These are phyloP conservation scores for Oreochromis grahami DNA, from an alignment of 2,797 vertebrate species.

Conservation along the genomic window DNA sequence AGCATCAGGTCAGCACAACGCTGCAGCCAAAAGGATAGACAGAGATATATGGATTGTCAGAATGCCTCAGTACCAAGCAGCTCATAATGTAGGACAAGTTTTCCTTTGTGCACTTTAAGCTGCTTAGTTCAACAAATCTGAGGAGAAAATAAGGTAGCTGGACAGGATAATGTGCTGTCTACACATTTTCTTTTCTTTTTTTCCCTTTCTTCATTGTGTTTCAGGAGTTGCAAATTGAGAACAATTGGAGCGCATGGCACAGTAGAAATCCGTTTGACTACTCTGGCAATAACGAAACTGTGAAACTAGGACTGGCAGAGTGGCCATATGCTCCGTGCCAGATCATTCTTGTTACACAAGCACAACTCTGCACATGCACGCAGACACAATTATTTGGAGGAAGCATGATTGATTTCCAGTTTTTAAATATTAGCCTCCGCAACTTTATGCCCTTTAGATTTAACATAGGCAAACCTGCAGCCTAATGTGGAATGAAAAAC, in stretches of 20 bases:
- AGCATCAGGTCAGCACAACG: conserved; percentile 53
- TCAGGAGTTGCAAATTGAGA: conserved; percentile 40
- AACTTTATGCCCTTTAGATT: background rate
- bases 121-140: conserved; percentile 44
- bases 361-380: background rate
- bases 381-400: background rate
- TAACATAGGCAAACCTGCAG: background rate
- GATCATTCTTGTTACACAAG: conserved; percentile 29
- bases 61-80: conserved; percentile 10
- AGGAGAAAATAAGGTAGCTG: conserved; percentile 11
- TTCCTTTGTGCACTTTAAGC: conserved; percentile 39
- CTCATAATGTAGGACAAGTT: conserved; percentile 12
- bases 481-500: background rate
- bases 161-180: conserved; percentile 9
- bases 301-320: conserved; percentile 64
- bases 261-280: conserved; percentile 57
- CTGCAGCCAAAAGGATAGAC: conserved; percentile 26
- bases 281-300: conserved; percentile 53
- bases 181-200: background rate
- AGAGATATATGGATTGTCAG: conserved; percentile 34
- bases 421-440: conserved; percentile 10
- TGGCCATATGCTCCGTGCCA: conserved; percentile 58
- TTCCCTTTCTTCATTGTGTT: conserved; percentile 14
- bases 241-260: conserved; percentile 58
- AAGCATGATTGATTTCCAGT: conserved; percentile 30